Evolutionary conservation across 2,113 vertebrate genomes (phyloP), one percentile per base, ranked within the genome.

Genomic region (Eulacestoma nigropectus): DNA sequence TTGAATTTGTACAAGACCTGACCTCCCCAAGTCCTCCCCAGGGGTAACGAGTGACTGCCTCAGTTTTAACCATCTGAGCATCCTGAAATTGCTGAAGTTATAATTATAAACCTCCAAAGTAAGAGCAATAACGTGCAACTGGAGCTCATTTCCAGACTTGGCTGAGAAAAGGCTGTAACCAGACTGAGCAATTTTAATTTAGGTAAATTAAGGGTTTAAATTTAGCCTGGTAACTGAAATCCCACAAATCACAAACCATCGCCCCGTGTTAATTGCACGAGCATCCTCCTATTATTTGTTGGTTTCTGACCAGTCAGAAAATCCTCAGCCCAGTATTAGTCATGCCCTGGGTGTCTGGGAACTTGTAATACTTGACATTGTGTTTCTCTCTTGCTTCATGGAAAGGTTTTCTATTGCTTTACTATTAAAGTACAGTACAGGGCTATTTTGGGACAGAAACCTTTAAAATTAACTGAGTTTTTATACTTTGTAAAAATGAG

Each of bases 141-240:
- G 86, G 21, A 72, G 89, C 56, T 96, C 90, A 25, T 93, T 82
- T 91, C 35, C 89, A 94, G 89, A 37, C 83, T 91, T 97, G 94
- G 96, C 95, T 94, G 86, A 63, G 81, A 91, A 94, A 93, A 65
- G 62, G 89, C 92, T 88, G 93, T 23, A 90, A 93, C 39, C 94
- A 97, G 88, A 91, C 90, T 72, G 95, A 97, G 90, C 68, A 25
- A 41, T 80, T 93, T 84, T 87, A 69, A 77, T 94, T 93, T 79
- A 93, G 95, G 85, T 74, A 97, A 95, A 94, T 77, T 33, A 94
- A 95, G 55, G 55, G 32, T 94, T 72, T 92, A 94, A 96, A 96
- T 95, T 95, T 95, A 97, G 88, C 93, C 67, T 29, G 5, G 37
- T 22, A 95, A 64, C 83, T 44, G 12, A 93, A 97, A 62, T 59